Conservation (phyloP, 2,797 vertebrate species). For the Philypnodon macrostomus region DNA sequence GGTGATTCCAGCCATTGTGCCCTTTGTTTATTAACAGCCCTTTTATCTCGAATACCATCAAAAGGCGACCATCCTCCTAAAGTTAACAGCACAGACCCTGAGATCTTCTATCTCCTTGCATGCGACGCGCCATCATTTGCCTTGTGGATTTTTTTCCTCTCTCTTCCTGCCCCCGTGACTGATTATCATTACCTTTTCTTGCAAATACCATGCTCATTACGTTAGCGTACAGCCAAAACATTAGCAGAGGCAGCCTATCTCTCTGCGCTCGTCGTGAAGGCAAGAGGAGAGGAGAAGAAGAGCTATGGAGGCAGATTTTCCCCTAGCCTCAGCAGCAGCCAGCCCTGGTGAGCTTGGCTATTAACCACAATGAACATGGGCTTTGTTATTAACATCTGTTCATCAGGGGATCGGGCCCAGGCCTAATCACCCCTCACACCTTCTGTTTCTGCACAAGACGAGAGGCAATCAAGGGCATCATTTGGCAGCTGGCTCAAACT, state of each 20-base stretch:
- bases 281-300: constrained; percentile 71
- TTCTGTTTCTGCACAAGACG: constrained; percentile 89
- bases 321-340: constrained; percentile 83
- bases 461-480: constrained; percentile 90
- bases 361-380: constrained; percentile 86
- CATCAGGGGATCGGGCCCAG: constrained; percentile 82
- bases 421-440: constrained; percentile 88
- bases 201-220: constrained; percentile 84
- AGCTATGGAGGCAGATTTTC: constrained; percentile 80
- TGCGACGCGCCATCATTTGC: constrained; percentile 73
- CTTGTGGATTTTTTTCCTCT: constrained; percentile 30
- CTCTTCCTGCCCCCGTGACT: constrained; percentile 72
- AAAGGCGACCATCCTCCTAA: constrained; percentile 72
- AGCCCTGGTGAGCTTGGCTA: constrained; percentile 82
- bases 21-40: constrained; percentile 66
- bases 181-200: constrained; percentile 87
- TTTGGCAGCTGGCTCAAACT: constrained; percentile 87
- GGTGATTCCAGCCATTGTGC: constrained; percentile 52
- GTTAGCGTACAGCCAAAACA: constrained; percentile 79
- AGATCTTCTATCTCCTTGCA: constrained; percentile 72
- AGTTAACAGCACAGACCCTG: constrained; percentile 75
- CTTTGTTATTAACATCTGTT: constrained; percentile 91
- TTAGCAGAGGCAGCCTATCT: constrained; percentile 77
- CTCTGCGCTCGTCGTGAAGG: constrained; percentile 76
- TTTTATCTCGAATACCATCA: constrained; percentile 73